A percentile compares a stretch with the other conserved stretches of the same genome.
These are phyloP conservation scores for Parnassius mnemosyne DNA, from an alignment of 2,888 invertebrate genomes.

Conservation along the genomic window DNA sequence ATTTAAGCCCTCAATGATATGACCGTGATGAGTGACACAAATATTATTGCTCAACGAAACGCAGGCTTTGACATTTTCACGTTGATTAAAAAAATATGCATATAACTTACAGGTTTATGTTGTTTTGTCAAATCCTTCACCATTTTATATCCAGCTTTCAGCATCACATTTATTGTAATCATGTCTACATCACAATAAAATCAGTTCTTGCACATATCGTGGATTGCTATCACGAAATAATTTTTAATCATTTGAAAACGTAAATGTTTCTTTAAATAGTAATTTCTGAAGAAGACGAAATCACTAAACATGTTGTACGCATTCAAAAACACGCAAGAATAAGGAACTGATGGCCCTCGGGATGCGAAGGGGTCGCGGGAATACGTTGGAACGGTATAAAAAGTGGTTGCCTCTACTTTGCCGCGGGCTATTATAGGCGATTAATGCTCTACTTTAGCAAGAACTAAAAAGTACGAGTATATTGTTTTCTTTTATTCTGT, in stretches of 20 bases:
- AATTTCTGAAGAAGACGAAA: conserved; percentile 28
- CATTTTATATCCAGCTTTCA: conserved; percentile 72
- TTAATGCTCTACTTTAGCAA: conserved; percentile 60
- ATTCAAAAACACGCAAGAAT: conserved; percentile 58
- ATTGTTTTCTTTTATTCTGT: too few relatives aligned
- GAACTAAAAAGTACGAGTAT: conserved; percentile 20
- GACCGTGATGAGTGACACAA: conserved; percentile 8
- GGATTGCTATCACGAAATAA: not conserved
- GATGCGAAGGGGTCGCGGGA: conserved; percentile 67
- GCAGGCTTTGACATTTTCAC: conserved; percentile 10
- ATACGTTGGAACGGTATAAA: conserved; percentile 72
- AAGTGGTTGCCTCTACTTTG: conserved; percentile 69
- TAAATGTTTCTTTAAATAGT: not conserved
- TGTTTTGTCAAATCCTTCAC: conserved; percentile 70
- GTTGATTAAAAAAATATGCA: conserved; percentile 7
- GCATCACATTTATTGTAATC: conserved; percentile 67
- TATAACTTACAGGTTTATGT: conserved; percentile 63
- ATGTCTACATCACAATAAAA: conserved; percentile 35
- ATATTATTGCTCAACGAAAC: conserved; percentile 1
- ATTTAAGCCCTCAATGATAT: conserved; percentile 15
- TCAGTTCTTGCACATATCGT: conserved; percentile 2
- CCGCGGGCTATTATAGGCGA: conserved; percentile 42
- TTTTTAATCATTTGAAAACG: conserved; percentile 7
- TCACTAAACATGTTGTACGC: conserved; percentile 58
- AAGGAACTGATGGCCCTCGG: conserved; percentile 66